Base-by-base conservation (phyloP, 2,113 vertebrate genomes). In the Phoxinus phoxinus region DNA sequence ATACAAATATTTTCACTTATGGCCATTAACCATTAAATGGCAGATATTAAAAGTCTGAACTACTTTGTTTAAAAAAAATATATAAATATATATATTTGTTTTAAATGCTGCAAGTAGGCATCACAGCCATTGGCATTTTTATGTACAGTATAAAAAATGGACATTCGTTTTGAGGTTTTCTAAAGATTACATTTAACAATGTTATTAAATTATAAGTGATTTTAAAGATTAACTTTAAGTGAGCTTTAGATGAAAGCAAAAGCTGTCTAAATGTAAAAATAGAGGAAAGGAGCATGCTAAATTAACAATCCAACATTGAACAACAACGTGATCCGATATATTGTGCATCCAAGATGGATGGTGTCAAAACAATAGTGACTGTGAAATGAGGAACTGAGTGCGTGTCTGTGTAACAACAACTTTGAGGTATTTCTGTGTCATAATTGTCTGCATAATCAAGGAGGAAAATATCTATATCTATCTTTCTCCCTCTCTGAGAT, bases 381-480 rank as follows among this genome's bases (percentile, higher is more conserved):
- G 30, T 72, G 46, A 53, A 81, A 11, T 13, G 19, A 65, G 59
- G 46, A 59, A 67, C 69, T 84, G 37, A 79, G 56, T 76, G 27
- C 23, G n/a, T n/a, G n/a, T n/a, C n/a, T n/a, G 17, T 73, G 23
- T 58, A 76, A 63, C 3, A 65, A 85, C 32, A 37, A 67, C n/a
- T 10, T 15, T 32, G 48, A 19, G 30, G 23, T 41, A 30, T 86
- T n/a, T 58, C 48, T 83, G 56, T 53, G 72, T 19, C 25, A 25
- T 44, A 4, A 4, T 35, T 83, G 76, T 71, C 58, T 59, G 61
- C 27, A 37, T 48, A 48, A 46, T 65, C 83, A 67, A 65, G n/a
- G n/a, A 63, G 76, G 37, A 86, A 84, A 83, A 73, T n/a, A 87
- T 37, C 74, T 58, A 56, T n/a, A 87, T 37, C 72, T 87, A 37